Evolutionary conservation across 2,797 vertebrate genomes (phyloP), one percentile per base, ranked within the genome.

Genomic region (Lerista edwardsae): DNA sequence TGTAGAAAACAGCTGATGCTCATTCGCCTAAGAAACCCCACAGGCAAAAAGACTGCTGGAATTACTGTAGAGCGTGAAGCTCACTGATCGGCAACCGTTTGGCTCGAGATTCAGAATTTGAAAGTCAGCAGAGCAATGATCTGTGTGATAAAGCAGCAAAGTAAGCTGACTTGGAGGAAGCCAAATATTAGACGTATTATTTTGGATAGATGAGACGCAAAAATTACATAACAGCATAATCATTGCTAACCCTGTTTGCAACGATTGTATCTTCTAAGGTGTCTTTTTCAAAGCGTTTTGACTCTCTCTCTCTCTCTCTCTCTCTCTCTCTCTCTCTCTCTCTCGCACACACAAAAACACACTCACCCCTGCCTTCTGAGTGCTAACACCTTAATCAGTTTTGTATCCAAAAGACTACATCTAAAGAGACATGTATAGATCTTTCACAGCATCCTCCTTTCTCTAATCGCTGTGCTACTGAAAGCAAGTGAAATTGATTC

Each of bases 41-140:
- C 6, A 62, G 72, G 31, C 72, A 39, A 82, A 82, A 80, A 65
- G 74, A 9, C 65, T 27, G 19, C 41, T 77, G n/a, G 41, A 47
- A n/a, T 47, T 57, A 44, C 39, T 59, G 11, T 29, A 17, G 51
- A 80, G 57, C 7, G 21, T 62, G n/a, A 78, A 64, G 57, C 41
- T 72, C 29, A 17, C 67, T 39, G 34, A 78, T 78, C 41, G 71
- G 72, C 74, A 81, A 77, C 65, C 39, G 74, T 64, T 86, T 72
- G 77, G 57, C 39, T 72, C 74, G 64, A 82, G 64, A 39, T 34
- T 41, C 64, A 62, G 57, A 25, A 72, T 78, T 78, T 78, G 62
- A 51, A 61, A 51, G 41, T 25, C 21, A 79, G 41, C 15, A 29
- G 29, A 80, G 34, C 27, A 67, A 19, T 34, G 47, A 69, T 75